Evolutionary conservation across 64 coral and sea anemone species (phyloP), one percentile per base, ranked within the genome.

Genomic region (Hydrozoanthus tunicans): DNA sequence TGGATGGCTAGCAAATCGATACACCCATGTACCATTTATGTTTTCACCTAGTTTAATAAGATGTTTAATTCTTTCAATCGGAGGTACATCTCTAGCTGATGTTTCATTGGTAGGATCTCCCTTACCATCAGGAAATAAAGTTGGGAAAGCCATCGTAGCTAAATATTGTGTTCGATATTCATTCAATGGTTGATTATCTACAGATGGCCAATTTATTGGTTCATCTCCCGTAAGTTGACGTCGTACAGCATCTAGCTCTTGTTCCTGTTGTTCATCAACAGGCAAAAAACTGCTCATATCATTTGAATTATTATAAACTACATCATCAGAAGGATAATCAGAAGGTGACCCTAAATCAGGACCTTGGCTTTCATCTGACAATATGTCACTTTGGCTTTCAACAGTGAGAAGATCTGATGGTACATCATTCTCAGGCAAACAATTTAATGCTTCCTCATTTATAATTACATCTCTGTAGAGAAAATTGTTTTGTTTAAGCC

Each of bases 131-230:
- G 62, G 62, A 64, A 64, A 64, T 64, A 64, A 64, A 64, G 62
- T 64, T 64, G 62, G 62, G 62, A 64, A 64, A 64, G 62, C 62
- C 62, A 64, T 64, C 10, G 62, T 64, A 64, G 62, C 62, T 64
- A 64, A 64, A 64, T 64, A 64, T 64, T 64, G 62, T 64, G 62
- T 64, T 64, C 62, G 62, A 64, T 64, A 64, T 64, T 64, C 62
- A 64, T 64, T 64, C 10, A 11, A 64, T 64, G 62, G 62, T 64
- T 64, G 62, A 64, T 64, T 64, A 64, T 64, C 62, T 64, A 64
- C 62, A 64, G 62, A 64, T 64, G 62, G 62, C 62, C 62, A 64
- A 64, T 64, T 64, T 64, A 64, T 64, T 64, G 62, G 62, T 64
- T 64, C 62, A 10, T 64, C 62, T 64, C 62, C 62, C 10, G 62